Percentiles rank a stretch among this genome's conserved stretches.
These are phyloP conservation scores for Drosophila miranda DNA, from an alignment of 1,140 invertebrate genomes.

Conservation along the genomic window DNA sequence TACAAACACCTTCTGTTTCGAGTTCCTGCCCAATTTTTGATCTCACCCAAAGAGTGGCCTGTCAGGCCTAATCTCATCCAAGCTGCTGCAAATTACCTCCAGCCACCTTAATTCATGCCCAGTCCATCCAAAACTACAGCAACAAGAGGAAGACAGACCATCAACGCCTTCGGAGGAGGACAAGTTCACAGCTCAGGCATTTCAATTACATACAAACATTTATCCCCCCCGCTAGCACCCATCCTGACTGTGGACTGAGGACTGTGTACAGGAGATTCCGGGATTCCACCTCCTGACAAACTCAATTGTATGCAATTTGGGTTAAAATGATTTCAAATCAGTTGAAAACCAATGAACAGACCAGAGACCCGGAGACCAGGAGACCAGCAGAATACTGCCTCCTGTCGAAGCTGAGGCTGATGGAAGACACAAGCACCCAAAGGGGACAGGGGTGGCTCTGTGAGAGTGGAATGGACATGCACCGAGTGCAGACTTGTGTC, in stretches of 20 bases:
- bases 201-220: constrained; percentile 47
- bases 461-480: constrained; percentile 32
- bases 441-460: not conserved
- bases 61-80: constrained; percentile 2
- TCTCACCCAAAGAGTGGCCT: too few species aligned
- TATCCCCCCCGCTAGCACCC: not conserved
- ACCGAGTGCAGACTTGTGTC: constrained; percentile 71
- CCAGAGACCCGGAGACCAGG: constrained; percentile 15
- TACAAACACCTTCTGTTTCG: too few species aligned
- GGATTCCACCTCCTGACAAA: constrained; percentile 45
- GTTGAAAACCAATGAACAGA: constrained; percentile 57
- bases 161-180: constrained; percentile 10
- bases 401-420: constrained; percentile 33
- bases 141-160: not conserved
- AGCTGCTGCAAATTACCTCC: not conserved
- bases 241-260: too few species aligned
- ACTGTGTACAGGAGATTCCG: constrained; percentile 4
- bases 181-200: constrained; percentile 30
- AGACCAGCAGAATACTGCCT: not conserved
- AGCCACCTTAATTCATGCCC: not conserved
- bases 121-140: not conserved
- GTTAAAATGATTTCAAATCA: constrained; percentile 76
- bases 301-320: constrained; percentile 76
- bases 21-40: too few species aligned
- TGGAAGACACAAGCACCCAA: not conserved